Conservation (phyloP, 1,140 invertebrate species). For the Drosophila mojavensis region DNA sequence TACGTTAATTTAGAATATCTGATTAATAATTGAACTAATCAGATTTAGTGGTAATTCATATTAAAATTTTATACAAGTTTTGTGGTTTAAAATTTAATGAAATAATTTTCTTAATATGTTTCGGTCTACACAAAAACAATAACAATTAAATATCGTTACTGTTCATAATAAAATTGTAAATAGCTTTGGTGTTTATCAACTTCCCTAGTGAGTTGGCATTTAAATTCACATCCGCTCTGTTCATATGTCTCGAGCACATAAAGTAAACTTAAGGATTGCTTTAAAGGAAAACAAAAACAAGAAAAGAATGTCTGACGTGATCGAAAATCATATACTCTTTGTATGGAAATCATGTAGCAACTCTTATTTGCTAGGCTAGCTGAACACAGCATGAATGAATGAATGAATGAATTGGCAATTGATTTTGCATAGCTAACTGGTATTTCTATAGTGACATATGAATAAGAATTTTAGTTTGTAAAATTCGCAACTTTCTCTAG, state of each 20-base stretch:
- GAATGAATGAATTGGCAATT: no score
- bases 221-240: slow-evolving; percentile 10
- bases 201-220: slow-evolving; percentile 8
- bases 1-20: no score
- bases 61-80: no score
- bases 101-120: background rate
- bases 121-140: background rate
- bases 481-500: no score
- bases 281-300: background rate
- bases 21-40: no score
- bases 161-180: slow-evolving; percentile 8
- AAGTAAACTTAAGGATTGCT: slow-evolving; percentile 9
- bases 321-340: background rate
- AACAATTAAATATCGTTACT: background rate
- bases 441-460: no score
- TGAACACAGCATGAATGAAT: no score
- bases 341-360: no score
- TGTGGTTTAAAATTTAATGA: background rate
- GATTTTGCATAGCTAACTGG: no score
- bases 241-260: background rate
- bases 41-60: no score
- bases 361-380: no score
- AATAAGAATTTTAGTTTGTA: no score
- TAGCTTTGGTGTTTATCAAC: slow-evolving; percentile 13
- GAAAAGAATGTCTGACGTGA: background rate